phyloP scores from a whole-genome alignment of 2,113 vertebrate species.

The Passer montanus region DNA sequence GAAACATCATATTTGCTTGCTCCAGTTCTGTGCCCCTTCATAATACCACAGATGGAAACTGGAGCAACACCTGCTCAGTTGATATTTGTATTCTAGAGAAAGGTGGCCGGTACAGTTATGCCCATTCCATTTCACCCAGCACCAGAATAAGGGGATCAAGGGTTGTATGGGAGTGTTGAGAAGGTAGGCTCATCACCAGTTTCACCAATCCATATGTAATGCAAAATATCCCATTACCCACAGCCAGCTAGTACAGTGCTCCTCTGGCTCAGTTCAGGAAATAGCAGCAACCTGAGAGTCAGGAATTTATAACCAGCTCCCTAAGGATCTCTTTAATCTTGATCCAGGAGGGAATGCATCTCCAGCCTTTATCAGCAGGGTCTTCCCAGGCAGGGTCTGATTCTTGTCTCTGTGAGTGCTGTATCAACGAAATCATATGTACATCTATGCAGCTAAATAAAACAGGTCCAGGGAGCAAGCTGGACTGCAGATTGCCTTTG shows the following conservation, averaged over 20 bases:
- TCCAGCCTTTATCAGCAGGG: slow-evolving; percentile 52
- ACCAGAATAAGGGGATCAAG: background rate
- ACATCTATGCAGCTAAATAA: background rate
- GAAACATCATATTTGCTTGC: background rate
- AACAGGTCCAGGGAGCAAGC: slow-evolving; percentile 31
- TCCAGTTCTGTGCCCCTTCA: background rate
- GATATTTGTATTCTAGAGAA: background rate
- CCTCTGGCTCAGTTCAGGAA: slow-evolving; percentile 37
- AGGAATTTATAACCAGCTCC: slow-evolving; percentile 56
- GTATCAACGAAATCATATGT: slow-evolving; percentile 20
- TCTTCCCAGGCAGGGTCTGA: slow-evolving; percentile 41
- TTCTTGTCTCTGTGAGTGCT: slow-evolving; percentile 21
- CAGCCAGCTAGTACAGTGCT: background rate
- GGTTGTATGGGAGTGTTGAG: background rate
- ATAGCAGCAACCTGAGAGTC: slow-evolving; percentile 49
- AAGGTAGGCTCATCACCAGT: background rate
- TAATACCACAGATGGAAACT: background rate
- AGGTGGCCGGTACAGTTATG: background rate
- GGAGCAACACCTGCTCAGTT: background rate
- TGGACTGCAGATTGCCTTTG: slow-evolving; percentile 47
- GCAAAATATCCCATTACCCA: background rate
- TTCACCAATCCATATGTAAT: background rate
- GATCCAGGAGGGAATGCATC: slow-evolving; percentile 49
- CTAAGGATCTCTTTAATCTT: slow-evolving; percentile 54
- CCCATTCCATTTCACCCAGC: background rate